phyloP scores from a whole-genome alignment of 2,888 invertebrate species.

The Chorisops tibialis region DNA sequence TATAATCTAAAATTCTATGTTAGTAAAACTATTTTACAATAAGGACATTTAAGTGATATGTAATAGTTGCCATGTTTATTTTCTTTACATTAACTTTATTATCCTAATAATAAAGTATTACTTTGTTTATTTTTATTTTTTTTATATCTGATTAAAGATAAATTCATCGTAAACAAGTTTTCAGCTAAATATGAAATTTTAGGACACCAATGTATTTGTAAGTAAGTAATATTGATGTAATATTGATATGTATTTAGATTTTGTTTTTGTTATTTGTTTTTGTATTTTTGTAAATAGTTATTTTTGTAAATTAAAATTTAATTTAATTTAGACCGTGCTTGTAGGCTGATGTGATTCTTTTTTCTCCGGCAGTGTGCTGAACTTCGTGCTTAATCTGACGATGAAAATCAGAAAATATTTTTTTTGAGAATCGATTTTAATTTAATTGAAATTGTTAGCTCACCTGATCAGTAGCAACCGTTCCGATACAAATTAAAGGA shows the following conservation, averaged over 20 bases:
- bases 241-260: conserved; percentile 23
- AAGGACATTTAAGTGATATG: conserved; percentile 35
- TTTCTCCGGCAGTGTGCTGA: conserved; percentile 79
- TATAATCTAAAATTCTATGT: conserved; percentile 17
- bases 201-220: neutral
- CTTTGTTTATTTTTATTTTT: neutral
- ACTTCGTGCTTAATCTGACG: conserved; percentile 54
- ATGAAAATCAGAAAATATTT: neutral
- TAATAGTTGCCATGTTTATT: conserved; percentile 30
- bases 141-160: conserved; percentile 12
- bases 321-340: conserved; percentile 45
- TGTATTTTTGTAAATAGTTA: conserved; percentile 7
- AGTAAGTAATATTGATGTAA: conserved; percentile 19
- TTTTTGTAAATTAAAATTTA: neutral
- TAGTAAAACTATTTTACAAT: conserved; percentile 31
- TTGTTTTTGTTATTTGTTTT: conserved; percentile 20
- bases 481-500: conserved; percentile 81
- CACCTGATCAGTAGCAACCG: conserved; percentile 66
- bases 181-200: neutral
- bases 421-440: neutral
- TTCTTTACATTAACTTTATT: neutral
- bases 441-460: neutral
- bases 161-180: conserved; percentile 7
- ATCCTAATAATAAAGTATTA: neutral
- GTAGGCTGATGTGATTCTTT: conserved; percentile 65